A percentile compares a stretch with the other conserved stretches of the same genome.
phyloP scores from a whole-genome alignment of 2,797 vertebrate species.

The Crax fasciolata region DNA sequence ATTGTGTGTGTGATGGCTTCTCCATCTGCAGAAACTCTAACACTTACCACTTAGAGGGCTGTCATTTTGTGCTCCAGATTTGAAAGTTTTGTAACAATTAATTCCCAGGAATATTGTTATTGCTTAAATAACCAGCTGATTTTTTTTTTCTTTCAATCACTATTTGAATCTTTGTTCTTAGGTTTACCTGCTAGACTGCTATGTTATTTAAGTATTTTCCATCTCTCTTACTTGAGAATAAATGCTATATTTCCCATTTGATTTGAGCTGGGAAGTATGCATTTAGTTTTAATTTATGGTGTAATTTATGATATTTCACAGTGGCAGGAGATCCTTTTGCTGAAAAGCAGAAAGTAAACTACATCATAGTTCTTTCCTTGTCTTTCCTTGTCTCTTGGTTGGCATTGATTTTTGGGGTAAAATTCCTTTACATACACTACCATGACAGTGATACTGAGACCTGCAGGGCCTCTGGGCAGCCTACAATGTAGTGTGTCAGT shows the following conservation, averaged over 20 bases:
- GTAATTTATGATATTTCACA: not conserved
- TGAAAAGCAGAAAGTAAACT: not conserved
- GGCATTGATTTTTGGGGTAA: not conserved
- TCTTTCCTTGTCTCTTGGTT: not conserved
- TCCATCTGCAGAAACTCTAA: not conserved
- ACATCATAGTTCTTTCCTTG: not conserved
- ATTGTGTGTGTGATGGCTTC: not conserved
- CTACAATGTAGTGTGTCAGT: fast-evolving
- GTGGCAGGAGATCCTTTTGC: not conserved
- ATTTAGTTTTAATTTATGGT: not conserved
- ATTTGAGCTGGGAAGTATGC: not conserved
- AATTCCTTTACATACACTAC: not conserved
- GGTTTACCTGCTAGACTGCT: not conserved
- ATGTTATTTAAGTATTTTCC: not conserved
- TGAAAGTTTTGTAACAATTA: not conserved
- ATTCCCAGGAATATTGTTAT: not conserved
- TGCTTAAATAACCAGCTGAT: not conserved
- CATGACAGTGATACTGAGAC: not conserved
- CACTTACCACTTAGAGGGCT: not conserved
- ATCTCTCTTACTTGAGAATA: not conserved
- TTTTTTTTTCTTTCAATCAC: not conserved
- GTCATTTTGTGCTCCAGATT: not conserved
- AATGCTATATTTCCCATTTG: not conserved
- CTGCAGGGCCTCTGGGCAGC: not conserved
- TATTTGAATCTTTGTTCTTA: not conserved